A percentile compares a stretch with the other conserved stretches of the same genome.
These are phyloP conservation scores for Desmodus rotundus DNA, from an alignment of 2,113 vertebrate genomes.

Conservation along the genomic window DNA sequence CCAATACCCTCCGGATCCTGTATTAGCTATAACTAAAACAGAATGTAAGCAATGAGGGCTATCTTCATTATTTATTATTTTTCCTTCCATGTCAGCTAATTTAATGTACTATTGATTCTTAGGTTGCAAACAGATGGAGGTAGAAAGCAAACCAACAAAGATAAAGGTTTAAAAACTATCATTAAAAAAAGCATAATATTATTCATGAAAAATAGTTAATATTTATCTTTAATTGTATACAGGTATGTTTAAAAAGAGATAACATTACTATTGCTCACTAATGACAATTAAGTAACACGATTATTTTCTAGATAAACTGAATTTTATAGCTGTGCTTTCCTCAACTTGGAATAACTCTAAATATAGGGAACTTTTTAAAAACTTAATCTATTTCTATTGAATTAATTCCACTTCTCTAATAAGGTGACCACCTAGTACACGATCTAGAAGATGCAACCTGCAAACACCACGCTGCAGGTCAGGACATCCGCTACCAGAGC, in stretches of 20 bases:
- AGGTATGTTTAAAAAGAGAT: not conserved
- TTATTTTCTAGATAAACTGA: not conserved
- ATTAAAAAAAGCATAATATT: constrained; percentile 35
- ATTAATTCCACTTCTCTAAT: constrained; percentile 8
- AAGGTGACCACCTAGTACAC: not conserved
- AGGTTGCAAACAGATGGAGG: constrained; percentile 65
- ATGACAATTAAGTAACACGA: not conserved
- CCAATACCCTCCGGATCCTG: constrained; percentile 35
- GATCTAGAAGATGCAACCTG: not conserved
- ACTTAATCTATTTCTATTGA: not conserved
- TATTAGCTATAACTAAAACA: constrained; percentile 70
- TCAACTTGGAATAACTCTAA: not conserved
- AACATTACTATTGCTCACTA: constrained; percentile 7
- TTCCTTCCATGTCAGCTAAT: constrained; percentile 85
- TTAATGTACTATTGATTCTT: constrained; percentile 87
- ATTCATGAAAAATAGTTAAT: constrained; percentile 15
- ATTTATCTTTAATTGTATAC: not conserved
- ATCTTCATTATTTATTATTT: constrained; percentile 92
- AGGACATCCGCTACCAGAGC: not conserved
- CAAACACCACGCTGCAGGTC: not conserved
- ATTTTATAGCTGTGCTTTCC: constrained; percentile 1
- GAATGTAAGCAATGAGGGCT: constrained; percentile 75
- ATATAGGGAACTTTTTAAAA: constrained; percentile 23
- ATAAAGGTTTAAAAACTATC: constrained; percentile 3
- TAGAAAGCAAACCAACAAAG: constrained; percentile 65